Evolutionary conservation across 2,797 vertebrate species (phyloP).

Genomic region (Xenops minutus): DNA sequence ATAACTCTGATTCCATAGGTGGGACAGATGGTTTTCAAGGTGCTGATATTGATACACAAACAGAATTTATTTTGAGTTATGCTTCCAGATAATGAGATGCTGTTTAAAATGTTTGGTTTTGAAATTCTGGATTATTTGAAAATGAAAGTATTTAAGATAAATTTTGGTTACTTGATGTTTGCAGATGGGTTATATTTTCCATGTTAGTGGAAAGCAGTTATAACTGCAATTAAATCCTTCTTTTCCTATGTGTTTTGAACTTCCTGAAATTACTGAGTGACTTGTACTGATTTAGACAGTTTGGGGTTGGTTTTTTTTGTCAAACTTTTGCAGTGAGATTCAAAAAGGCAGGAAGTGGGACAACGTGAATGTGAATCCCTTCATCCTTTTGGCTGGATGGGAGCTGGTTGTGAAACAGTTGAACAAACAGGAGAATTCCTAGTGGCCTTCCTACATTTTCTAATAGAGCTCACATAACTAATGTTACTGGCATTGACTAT

Average conservation of each 20-base stretch:
- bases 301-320: not conserved
- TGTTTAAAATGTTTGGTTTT: not conserved
- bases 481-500: not conserved
- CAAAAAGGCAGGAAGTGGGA: not conserved
- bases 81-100: not conserved
- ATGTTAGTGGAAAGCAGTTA: not conserved
- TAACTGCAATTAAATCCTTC: not conserved
- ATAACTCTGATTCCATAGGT: not conserved
- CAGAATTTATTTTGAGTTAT: not conserved
- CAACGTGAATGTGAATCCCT: not conserved
- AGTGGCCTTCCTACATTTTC: not conserved
- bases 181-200: fast-evolving
- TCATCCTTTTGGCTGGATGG: not conserved
- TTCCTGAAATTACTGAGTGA: not conserved
- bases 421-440: not conserved
- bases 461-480: fast-evolving
- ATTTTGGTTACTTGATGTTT: not conserved
- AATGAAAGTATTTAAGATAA: not conserved
- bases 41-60: not conserved
- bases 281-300: not conserved
- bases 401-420: not conserved
- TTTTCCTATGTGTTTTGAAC: not conserved
- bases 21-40: not conserved
- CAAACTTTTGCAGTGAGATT: not conserved
- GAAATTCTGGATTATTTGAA: not conserved